Percentiles rank a stretch among this genome's conserved stretches.
Conservation (phyloP, 2,113 vertebrate species). For the Phyllostomus hastatus region DNA sequence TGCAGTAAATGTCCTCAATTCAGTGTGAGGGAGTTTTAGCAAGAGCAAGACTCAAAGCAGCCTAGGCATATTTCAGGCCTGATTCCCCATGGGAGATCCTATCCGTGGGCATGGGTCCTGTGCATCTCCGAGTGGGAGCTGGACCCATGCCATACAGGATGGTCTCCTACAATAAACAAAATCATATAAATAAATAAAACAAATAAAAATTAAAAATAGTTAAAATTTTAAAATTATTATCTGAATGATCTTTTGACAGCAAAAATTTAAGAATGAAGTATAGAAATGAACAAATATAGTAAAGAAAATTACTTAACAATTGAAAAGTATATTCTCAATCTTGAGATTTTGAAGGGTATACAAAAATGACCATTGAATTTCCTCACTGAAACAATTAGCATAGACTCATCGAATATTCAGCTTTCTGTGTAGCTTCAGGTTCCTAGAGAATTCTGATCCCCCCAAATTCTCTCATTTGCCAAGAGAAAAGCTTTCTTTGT, state of each 20-base stretch:
- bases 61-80: too few species aligned
- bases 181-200: too few species aligned
- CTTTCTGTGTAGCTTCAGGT: background rate
- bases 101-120: too few species aligned
- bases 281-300: background rate
- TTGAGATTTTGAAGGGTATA: background rate
- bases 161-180: too few species aligned
- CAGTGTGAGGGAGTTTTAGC: too few species aligned
- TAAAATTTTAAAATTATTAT: background rate
- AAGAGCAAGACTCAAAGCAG: too few species aligned
- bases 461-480: background rate
- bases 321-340: background rate
- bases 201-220: too few species aligned
- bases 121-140: too few species aligned
- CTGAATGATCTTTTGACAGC: background rate
- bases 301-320: background rate
- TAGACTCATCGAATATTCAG: background rate
- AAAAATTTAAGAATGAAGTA: background rate
- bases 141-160: too few species aligned
- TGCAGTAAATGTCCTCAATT: too few species aligned
- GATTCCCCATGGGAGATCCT: too few species aligned
- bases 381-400: background rate
- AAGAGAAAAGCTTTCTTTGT: background rate
- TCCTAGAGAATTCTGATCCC: background rate
- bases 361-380: background rate